A percentile compares a stretch with the other conserved stretches of the same genome.
Evolutionary conservation across 1,140 invertebrate species (phyloP).

Genomic region (Eufriesea mexicana): DNA sequence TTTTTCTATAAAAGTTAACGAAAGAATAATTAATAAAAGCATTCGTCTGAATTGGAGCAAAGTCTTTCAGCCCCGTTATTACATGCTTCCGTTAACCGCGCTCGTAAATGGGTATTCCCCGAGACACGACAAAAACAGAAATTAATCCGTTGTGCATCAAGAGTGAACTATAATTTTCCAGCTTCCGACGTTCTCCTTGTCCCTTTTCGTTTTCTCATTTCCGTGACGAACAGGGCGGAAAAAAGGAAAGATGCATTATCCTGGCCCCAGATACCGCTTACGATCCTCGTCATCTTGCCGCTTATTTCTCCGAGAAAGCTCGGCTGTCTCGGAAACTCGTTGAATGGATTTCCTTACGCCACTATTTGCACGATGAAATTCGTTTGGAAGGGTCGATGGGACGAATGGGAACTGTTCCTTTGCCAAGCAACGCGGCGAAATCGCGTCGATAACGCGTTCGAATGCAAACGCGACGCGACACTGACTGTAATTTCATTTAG

Average conservation of each 20-base stretch:
- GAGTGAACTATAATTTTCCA: constrained; percentile 48
- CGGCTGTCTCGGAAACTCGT: background rate
- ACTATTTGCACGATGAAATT: background rate
- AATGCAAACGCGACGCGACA: background rate
- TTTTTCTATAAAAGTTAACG: background rate
- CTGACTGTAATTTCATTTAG: background rate
- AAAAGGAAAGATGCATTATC: constrained; percentile 36
- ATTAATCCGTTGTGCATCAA: constrained; percentile 51
- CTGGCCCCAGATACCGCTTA: constrained; percentile 25
- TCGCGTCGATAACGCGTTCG: background rate
- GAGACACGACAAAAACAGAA: constrained; percentile 33
- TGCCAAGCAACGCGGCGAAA: background rate
- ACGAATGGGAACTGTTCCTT: background rate
- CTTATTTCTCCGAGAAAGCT: constrained; percentile 27
- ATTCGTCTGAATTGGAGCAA: too few relatives aligned
- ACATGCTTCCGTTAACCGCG: background rate
- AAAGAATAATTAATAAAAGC: background rate
- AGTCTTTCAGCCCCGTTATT: background rate
- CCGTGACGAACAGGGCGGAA: background rate
- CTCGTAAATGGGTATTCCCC: background rate
- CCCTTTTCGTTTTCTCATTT: constrained; percentile 28
- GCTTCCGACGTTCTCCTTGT: background rate
- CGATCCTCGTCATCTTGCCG: constrained; percentile 39
- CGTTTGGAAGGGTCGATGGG: background rate
- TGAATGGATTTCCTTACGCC: background rate